Evolutionary conservation across 2,888 invertebrate species (phyloP), one percentile per base, ranked within the genome.

Genomic region (Chloroclystis v-ata): DNA sequence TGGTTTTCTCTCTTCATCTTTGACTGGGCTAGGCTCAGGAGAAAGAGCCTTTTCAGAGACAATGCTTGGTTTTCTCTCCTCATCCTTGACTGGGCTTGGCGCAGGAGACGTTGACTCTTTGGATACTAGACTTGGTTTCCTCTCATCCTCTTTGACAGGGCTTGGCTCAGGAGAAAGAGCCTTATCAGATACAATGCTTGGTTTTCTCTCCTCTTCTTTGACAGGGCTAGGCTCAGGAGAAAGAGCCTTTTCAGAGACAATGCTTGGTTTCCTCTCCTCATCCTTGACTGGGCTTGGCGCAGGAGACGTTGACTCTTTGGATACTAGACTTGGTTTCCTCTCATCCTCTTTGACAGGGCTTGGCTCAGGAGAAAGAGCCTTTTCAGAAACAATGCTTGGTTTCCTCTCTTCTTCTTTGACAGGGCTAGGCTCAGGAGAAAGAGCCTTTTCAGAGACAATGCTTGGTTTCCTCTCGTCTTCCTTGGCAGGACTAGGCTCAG

Each of bases 321-420:
- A 49, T 1, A 42, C 51, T 1, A 35, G 26, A 9, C 37, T 44
- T 12, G 12, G n/a, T n/a, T n/a, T n/a, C n/a, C n/a, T 56, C 0
- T 44, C 49, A 6, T 28, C 38, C 25, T 42, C n/a, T 10, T 28
- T 43, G 14, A 11, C 5, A 0, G 42, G 54, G 11, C 53, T 59
- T 0, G 14, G 26, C 5, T n/a, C n/a, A n/a, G n/a, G n/a, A n/a
- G n/a, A n/a, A n/a, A n/a, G n/a, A n/a, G 13, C 32, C 14, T 32
- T 32, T 3, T 45, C 38, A 1, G 48, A 38, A 2, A 44, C 9
- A 4, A 43, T 28, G 10, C 28, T 28, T 28, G 28, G 9, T 10
- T 28, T 28, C 10, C 28, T 28, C 2, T 28, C 10, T n/a, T 28
- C 28, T 2, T 28, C 28, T 12, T 13, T 30, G 2, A 10, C 8